phyloP scores from a whole-genome alignment of 2,113 vertebrate genomes.

The Puffinus mauretanicus region DNA sequence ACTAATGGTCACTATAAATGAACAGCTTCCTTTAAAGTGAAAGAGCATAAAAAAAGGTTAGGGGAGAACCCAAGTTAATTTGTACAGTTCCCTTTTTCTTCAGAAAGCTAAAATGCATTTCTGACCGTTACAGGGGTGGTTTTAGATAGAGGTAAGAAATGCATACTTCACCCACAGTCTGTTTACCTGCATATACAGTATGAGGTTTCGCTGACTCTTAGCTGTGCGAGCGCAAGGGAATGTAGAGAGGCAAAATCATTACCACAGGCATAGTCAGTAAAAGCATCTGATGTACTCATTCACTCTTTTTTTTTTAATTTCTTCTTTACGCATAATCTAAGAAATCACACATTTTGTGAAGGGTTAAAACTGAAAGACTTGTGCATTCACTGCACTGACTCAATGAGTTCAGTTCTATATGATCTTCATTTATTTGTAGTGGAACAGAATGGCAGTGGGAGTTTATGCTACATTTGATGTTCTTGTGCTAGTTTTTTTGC shows the following conservation, averaged over 20 bases:
- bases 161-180: not conserved
- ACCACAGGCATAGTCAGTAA: not conserved
- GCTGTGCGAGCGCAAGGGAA: not conserved
- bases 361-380: not conserved
- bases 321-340: not conserved
- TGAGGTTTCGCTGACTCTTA: not conserved
- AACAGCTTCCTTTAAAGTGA: conserved; percentile 9
- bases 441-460: conserved; percentile 65
- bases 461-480: conserved; percentile 60
- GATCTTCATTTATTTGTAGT: conserved; percentile 49
- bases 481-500: conserved; percentile 55
- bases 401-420: conserved; percentile 47
- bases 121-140: not conserved
- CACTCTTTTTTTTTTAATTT: not conserved
- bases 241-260: conserved; percentile 29
- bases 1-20: conserved; percentile 27
- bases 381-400: conserved; percentile 22
- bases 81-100: conserved; percentile 6
- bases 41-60: not conserved
- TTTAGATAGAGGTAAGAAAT: conserved; percentile 31
- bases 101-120: not conserved
- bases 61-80: not conserved
- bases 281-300: conserved; percentile 23
- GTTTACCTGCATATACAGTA: not conserved
- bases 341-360: not conserved